These are phyloP conservation scores for Choloepus hoffmanni DNA, from an alignment of 2,113 vertebrate genomes.

Conservation along the genomic window DNA sequence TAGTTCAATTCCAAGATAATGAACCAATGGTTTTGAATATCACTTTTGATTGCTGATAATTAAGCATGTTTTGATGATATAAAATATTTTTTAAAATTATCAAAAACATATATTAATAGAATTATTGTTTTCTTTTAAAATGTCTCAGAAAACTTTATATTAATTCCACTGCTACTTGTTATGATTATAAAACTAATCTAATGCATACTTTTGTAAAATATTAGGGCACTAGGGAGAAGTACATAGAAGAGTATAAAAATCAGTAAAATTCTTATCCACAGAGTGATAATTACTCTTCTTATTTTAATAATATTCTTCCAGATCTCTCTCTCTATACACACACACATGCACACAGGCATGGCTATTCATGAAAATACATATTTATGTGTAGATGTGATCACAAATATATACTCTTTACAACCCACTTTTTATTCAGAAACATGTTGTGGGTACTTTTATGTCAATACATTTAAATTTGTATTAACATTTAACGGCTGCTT, in stretches of 20 bases:
- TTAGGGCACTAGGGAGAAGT: not conserved
- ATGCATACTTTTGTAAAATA: not conserved
- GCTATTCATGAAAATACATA: accelerated
- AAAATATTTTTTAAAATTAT: not conserved
- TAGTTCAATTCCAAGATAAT: not conserved
- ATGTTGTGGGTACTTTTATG: not conserved
- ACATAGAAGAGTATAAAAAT: not conserved
- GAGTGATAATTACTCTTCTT: not conserved
- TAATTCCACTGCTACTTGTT: not conserved
- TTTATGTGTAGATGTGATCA: not conserved
- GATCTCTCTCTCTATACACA: not conserved
- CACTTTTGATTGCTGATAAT: not conserved
- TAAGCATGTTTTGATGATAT: not conserved
- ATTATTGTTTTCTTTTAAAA: not conserved
- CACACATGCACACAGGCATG: accelerated
- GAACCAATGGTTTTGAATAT: not conserved
- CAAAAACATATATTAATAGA: not conserved
- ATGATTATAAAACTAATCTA: not conserved
- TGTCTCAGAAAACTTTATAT: not conserved
- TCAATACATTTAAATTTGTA: not conserved
- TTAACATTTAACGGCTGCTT: not conserved
- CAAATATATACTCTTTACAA: not conserved
- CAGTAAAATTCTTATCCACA: too few species aligned
- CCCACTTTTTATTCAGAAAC: not conserved
- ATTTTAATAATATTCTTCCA: not conserved